phyloP scores from a whole-genome alignment of 2,113 vertebrate species.

The Phylloscopus whistleri region DNA sequence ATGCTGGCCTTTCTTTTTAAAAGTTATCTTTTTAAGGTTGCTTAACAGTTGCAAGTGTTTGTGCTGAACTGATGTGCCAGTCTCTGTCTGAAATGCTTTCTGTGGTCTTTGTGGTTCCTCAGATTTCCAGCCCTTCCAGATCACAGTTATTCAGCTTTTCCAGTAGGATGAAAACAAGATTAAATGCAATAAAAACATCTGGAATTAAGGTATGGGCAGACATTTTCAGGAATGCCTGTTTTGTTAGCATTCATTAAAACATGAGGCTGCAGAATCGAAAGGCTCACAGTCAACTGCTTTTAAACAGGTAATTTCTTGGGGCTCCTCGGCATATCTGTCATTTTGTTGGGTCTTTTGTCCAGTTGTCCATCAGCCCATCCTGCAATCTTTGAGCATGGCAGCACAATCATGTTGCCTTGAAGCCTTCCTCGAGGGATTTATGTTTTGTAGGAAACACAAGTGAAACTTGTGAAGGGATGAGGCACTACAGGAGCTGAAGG shows the following conservation, averaged over 20 bases:
- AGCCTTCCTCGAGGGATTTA: not conserved
- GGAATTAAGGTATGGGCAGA: not conserved
- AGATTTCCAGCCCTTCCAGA: not conserved
- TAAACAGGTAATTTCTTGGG: not conserved
- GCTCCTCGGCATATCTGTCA: fast-evolving
- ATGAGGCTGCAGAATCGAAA: not conserved
- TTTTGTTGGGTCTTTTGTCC: not conserved
- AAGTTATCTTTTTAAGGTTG: not conserved
- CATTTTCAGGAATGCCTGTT: not conserved
- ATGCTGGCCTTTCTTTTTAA: not conserved
- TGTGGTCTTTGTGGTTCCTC: not conserved
- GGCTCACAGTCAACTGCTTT: not conserved
- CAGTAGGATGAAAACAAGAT: not conserved
- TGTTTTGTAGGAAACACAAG: not conserved
- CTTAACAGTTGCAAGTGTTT: not conserved
- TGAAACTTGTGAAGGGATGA: not conserved
- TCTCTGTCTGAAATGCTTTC: not conserved
- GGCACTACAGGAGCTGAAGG: not conserved
- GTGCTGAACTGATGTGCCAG: not conserved
- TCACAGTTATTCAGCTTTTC: not conserved
- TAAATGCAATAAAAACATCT: not conserved
- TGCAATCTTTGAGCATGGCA: not conserved
- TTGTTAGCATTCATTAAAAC: not conserved
- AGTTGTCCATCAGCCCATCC: not conserved
- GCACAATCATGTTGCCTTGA: not conserved